Conservation (phyloP, 2,888 invertebrate genomes). For the Allolobophora icterica region DNA sequence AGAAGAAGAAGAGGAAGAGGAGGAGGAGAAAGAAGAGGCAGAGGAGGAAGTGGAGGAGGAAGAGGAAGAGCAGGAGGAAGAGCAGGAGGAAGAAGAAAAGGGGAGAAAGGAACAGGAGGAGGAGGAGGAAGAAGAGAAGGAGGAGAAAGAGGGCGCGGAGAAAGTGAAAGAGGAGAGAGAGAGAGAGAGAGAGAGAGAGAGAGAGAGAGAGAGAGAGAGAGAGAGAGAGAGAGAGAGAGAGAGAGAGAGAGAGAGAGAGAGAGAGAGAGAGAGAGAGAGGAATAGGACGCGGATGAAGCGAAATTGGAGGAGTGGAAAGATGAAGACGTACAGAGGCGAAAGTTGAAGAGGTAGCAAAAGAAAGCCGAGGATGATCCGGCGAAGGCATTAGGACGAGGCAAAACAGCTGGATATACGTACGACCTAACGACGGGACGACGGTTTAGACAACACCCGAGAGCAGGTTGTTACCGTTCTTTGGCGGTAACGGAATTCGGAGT, state of each 20-base stretch:
- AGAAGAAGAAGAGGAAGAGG: background rate
- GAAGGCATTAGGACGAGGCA: background rate
- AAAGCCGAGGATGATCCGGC: background rate
- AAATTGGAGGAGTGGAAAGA: background rate
- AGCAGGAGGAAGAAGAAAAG: background rate
- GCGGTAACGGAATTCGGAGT: background rate
- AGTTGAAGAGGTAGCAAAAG: too few species aligned
- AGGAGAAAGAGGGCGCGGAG: background rate
- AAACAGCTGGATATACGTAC: slow-evolving; percentile 8
- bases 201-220: background rate
- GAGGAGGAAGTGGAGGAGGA: background rate
- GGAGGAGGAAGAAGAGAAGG: background rate
- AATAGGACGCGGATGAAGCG: background rate
- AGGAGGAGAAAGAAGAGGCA: background rate
- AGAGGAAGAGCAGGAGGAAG: background rate
- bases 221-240: slow-evolving; percentile 29
- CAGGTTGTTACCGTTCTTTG: slow-evolving; percentile 5
- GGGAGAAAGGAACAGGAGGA: background rate
- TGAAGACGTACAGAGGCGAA: background rate
- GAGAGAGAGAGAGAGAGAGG: background rate
- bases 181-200: background rate
- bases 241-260: background rate
- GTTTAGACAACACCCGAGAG: background rate
- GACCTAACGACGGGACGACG: background rate
- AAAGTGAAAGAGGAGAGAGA: background rate